A percentile compares a stretch with the other conserved stretches of the same genome.
Evolutionary conservation across 2,797 vertebrate genomes (phyloP).

Genomic region (Takifugu ocellatus): DNA sequence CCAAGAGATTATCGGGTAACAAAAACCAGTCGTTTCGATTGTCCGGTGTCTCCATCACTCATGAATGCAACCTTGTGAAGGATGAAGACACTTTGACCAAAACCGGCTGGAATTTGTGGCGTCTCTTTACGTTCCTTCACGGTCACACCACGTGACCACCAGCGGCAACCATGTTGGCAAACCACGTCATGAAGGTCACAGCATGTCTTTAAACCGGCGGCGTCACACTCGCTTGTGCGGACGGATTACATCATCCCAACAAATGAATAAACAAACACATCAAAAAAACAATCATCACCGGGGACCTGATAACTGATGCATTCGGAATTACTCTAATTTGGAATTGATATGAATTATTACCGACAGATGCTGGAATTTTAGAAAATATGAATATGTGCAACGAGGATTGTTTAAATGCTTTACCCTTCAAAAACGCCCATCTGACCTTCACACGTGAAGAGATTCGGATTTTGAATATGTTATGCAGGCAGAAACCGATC

Average conservation of each 20-base stretch:
- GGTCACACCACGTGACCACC: conserved; percentile 57
- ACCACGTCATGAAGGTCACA: not conserved
- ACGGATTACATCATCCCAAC: not conserved
- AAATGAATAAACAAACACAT: too few species aligned
- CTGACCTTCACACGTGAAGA: conserved; percentile 33
- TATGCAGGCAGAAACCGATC: not conserved
- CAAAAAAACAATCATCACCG: too few species aligned
- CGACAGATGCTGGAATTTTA: too few species aligned
- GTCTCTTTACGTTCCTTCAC: conserved; percentile 14
- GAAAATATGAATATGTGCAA: too few species aligned
- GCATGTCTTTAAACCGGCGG: not conserved
- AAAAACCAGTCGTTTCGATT: too few species aligned
- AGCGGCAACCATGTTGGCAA: conserved; percentile 41
- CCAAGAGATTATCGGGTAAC: too few species aligned
- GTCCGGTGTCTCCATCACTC: not conserved
- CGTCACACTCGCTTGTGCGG: not conserved
- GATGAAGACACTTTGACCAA: not conserved
- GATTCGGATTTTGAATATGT: not conserved
- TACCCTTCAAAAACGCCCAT: not conserved
- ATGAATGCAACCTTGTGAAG: not conserved
- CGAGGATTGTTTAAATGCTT: too few species aligned
- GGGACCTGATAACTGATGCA: too few species aligned
- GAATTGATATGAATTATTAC: too few species aligned
- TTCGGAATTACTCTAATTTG: too few species aligned
- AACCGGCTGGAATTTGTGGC: not conserved